phyloP scores from a whole-genome alignment of 2,797 vertebrate genomes.

The Distichodus sexfasciatus region DNA sequence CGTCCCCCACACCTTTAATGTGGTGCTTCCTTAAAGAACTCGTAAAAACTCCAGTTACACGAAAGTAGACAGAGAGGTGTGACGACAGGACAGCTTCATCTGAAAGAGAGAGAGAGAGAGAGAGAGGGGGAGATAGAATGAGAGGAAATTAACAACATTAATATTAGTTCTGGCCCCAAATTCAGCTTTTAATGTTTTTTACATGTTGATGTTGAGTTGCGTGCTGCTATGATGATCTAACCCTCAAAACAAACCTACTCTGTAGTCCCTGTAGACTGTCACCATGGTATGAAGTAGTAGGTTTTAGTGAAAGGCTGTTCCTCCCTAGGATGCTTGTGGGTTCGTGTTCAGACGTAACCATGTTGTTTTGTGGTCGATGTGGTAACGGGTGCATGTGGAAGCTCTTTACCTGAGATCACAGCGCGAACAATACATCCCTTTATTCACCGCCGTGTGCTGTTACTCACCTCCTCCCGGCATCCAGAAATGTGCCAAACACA shows the following conservation, averaged over 20 bases:
- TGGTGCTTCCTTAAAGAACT: slow-evolving; percentile 61
- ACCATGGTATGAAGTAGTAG: not conserved
- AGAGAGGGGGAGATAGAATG: not conserved
- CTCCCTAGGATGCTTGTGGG: not conserved
- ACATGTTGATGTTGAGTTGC: not conserved
- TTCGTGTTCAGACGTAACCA: not conserved
- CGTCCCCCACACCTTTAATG: no score
- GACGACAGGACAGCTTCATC: slow-evolving; percentile 53
- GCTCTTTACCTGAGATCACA: no score
- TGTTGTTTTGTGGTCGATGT: no score
- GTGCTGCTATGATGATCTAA: no score
- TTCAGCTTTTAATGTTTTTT: not conserved
- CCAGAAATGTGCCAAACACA: no score
- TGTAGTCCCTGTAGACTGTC: not conserved
- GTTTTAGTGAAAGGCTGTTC: not conserved
- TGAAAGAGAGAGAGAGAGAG: slow-evolving; percentile 20
- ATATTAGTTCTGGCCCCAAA: no score
- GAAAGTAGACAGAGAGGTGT: slow-evolving; percentile 59
- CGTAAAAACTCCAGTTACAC: slow-evolving; percentile 65
- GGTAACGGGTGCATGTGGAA: no score
- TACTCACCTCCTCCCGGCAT: no score
- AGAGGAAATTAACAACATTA: no score
- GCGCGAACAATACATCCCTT: no score
- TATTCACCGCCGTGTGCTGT: no score
- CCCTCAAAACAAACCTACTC: no score